Conservation (phyloP, 2,888 invertebrate species). For the Cantharis lateralis region DNA sequence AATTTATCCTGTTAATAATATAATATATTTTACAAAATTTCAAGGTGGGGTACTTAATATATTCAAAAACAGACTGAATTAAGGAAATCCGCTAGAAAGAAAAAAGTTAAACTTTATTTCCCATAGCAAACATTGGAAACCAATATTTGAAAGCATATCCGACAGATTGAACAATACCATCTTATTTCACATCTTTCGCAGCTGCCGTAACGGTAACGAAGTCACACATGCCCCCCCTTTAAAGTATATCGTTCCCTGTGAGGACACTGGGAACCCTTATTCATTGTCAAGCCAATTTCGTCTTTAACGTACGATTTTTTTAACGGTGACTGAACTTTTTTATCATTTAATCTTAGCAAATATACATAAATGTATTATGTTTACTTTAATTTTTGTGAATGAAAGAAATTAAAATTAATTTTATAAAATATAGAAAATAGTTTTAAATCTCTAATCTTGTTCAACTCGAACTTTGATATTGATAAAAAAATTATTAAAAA, state of each 20-base stretch:
- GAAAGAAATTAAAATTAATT: background rate
- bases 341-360: background rate
- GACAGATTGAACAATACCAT: background rate
- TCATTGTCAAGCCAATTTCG: background rate
- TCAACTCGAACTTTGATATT: background rate
- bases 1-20: background rate
- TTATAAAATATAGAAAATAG: background rate
- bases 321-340: background rate
- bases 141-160: background rate
- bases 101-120: background rate
- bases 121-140: background rate
- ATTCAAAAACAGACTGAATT: no score
- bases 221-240: slow-evolving; percentile 14
- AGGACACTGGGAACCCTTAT: slow-evolving; percentile 5
- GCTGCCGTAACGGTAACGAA: slow-evolving; percentile 33
- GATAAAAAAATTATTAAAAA: background rate
- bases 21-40: background rate
- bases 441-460: background rate
- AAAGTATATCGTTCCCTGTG: background rate
- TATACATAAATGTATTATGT: background rate
- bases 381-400: background rate
- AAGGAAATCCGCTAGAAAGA: background rate
- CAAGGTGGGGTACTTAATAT: no score
- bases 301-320: slow-evolving; percentile 1
- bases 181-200: slow-evolving; percentile 12